Evolutionary conservation across 2,797 vertebrate species (phyloP).

Genomic region (Arnoldichthys spilopterus): DNA sequence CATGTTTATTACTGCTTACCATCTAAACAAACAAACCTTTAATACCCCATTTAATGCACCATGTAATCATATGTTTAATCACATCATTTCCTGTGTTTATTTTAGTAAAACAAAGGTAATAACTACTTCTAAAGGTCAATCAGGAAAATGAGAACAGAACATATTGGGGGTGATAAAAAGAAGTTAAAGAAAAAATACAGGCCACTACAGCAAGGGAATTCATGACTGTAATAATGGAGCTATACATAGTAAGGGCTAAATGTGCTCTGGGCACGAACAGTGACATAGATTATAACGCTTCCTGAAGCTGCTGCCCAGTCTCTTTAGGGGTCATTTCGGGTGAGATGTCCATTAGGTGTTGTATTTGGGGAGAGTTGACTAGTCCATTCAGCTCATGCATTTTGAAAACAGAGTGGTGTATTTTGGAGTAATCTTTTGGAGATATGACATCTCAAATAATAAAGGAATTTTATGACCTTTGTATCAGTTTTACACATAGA

Average conservation of each 20-base stretch:
- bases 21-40: no score
- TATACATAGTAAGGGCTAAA: constrained; percentile 21
- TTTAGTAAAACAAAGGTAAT: not conserved
- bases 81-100: not conserved
- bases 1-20: no score
- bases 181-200: not conserved
- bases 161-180: not conserved
- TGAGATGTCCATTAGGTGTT: not conserved
- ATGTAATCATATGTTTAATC: no score
- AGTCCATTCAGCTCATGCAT: no score
- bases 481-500: no score
- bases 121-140: not conserved
- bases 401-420: no score
- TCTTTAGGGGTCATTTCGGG: not conserved
- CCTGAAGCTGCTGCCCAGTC: constrained; percentile 13
- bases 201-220: constrained; percentile 6
- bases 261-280: constrained; percentile 25
- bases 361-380: no score
- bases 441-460: no score
- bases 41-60: no score
- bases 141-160: not conserved
- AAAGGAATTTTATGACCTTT: no score
- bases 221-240: constrained; percentile 17
- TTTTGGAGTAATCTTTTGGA: no score
- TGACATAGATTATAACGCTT: constrained; percentile 11